Evolutionary conservation across 2,888 invertebrate species (phyloP), one percentile per base, ranked within the genome.

Genomic region (Metallyticus violacea): DNA sequence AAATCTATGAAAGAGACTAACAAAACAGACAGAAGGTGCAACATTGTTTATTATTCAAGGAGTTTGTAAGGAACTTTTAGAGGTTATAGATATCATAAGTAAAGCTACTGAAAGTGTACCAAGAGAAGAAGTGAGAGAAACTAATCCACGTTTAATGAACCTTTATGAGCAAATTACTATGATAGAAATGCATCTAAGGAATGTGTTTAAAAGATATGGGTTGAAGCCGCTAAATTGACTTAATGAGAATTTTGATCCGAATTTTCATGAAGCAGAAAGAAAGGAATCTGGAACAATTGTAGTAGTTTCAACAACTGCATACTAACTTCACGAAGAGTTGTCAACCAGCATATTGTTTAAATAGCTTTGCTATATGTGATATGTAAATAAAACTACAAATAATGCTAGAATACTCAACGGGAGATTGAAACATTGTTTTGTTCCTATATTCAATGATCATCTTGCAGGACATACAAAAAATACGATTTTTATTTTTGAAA

Each of bases 41-140:
- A 99, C 99, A 92, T 93, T 97, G 6, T 99, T 97, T 92, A 99
- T 98, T 7, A 98, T 99, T 90, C 99, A 99, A 92, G 95, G 96
- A 89, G 99, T 99, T 92, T 99, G 99, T 92, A 99, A 99, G 92
- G 99, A 99, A 92, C 93, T 99, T 29, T 93, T 99, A 1, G 99
- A 99, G 92, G 94, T 94, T 29, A 97, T 99, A 0, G 99, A 99
- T 92, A 97, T 98, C 25, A 92, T 99, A 87, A 94, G 95, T 0
- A 96, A 95, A 92, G 98, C 98, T 0, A 97, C 97, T 0, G 96
- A 97, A 91, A 96, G 96, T 89, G 97, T 98, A 27, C 97, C 98
- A 0, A 95, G 96, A 91, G 95, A 96, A 89, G 95, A 96, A 91
- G 92, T 95, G 2, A 93, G 91, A 77, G 93, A 94, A 29, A 93